Evolutionary conservation across 2,888 invertebrate genomes (phyloP).

Genomic region (Hypomecis punctinalis): DNA sequence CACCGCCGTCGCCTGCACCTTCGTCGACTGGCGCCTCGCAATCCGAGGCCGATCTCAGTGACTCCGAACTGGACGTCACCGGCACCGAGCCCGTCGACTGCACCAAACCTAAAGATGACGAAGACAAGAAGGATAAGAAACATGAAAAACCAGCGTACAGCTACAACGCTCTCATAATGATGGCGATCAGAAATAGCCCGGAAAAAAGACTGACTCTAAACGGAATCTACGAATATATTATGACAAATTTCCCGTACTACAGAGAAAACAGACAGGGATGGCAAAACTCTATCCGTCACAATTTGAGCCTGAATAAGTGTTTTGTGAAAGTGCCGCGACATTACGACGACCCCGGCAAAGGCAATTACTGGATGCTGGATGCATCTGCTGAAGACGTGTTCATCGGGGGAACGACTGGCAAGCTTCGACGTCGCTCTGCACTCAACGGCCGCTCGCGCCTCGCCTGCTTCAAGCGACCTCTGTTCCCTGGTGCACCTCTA

Average conservation of each 20-base stretch:
- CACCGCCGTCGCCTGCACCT: constrained; percentile 75
- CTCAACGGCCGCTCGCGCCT: constrained; percentile 94
- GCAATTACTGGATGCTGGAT: constrained; percentile 99
- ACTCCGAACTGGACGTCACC: constrained; percentile 91
- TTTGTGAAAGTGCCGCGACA: constrained; percentile 99
- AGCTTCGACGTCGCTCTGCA: constrained; percentile 94
- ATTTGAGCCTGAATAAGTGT: constrained; percentile 98
- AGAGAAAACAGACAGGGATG: constrained; percentile 99
- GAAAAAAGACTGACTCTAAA: constrained; percentile 97
- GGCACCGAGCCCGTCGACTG: constrained; percentile 91
- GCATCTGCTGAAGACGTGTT: constrained; percentile 99
- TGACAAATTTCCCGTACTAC: constrained; percentile 99
- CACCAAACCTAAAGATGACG: constrained; percentile 80
- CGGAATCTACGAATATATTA: constrained; percentile 99
- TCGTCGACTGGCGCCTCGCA: constrained; percentile 71
- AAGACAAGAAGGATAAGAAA: constrained; percentile 84
- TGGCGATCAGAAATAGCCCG: constrained; percentile 98
- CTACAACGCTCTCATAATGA: constrained; percentile 99
- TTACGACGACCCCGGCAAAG: constrained; percentile 99
- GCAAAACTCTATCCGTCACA: constrained; percentile 99
- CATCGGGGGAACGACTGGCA: constrained; percentile 99
- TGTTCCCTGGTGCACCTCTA: constrained; percentile 86
- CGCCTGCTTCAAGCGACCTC: constrained; percentile 94
- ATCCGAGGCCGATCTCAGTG: constrained; percentile 81
- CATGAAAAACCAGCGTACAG: constrained; percentile 98